Base-by-base conservation (phyloP, 2,888 invertebrate genomes). In the Nomada ferruginata region DNA sequence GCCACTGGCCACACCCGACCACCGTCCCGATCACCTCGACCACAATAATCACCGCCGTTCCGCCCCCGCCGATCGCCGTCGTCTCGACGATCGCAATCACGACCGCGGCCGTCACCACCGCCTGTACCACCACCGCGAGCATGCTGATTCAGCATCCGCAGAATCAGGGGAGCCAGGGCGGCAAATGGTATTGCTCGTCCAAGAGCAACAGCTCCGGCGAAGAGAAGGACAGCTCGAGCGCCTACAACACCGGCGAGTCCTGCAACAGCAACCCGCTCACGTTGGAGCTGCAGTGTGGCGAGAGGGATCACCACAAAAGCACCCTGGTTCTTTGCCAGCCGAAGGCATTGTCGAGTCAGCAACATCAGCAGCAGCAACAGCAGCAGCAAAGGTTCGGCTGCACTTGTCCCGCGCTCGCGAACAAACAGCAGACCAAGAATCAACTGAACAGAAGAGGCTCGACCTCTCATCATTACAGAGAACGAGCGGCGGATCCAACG, bases 221-320 rank as follows among this genome's bases (percentile, higher is more conserved):
- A 83, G 95, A 95, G 79, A 95, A 95, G 81, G 96, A 96, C 82
- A 96, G 96, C 64, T 96, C 96, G 52, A 96, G 96, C 92, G 96
- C 97, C 66, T 97, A 96, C 92, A 97, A 97, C 90, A 96, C 96
- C 2, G 96, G 96, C 2, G 97, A 96, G 74, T 96, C 96, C n/a
- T 96, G 96, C 89, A 95, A 96, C 87, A 96, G 96, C 89, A 95
- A 95, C 90, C 95, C 95, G 10, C 91, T 95, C 18, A 95, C 95
- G 5, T 91, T 95, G 82, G 95, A 95, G 86, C 92, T 95, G 26
- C 94, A 94, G 61, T 94, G 94, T 55, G 94, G 93, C 36, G 92
- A 94, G 61, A 93, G 93, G 79, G 92, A 94, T 61, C 94, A 94
- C 80, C 94, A 94, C 64, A 91, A 91, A 44, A 93, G 93, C 61